Base-by-base conservation (phyloP, 2,797 vertebrate genomes). In the Remorina albescens region DNA sequence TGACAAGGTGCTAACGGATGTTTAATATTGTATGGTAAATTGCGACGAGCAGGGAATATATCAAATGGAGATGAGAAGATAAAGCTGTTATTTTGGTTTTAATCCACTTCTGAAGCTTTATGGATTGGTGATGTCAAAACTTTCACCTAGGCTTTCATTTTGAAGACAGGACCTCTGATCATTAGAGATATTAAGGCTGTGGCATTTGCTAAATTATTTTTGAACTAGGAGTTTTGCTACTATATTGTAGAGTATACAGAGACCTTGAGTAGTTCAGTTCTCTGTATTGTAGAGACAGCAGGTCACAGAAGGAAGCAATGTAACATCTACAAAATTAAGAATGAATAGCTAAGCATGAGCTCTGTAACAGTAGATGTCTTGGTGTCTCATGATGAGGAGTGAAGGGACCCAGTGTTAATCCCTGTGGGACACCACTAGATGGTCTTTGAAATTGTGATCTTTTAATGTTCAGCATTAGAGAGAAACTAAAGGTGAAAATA, bases 341-440 rank as follows among this genome's bases (percentile, higher is more conserved):
- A 15, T 11, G 51, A 57, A 42, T 30, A 18, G 23, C n/a, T 51
- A 4, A 55, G 47, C 23, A 59, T 64, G n/a, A 42, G 12, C 8
- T 47, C 16, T 30, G 25, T 55, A 23, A 44, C 18, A 44, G 28
- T 7, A 19, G 23, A 36, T 39, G 34, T 2, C 18, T 65, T 39
- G 13, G 6, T 59, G 12, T 66, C 39, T 51, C 16, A 32, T 23
- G 47, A 26, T 61, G 34, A 6, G 28, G 68, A 80, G 21, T 1
- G 1, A 61, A 71, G 36, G 18, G 37, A 41, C 49, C 77, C 58
- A 70, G 25, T 58, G 30, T 49, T 63, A 56, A 32, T 36, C 77
- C 68, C 25, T 63, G 77, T 63, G 71, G 77, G 67, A 70, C n/a
- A 42, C 61, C 60, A 47, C n/a, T 2, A 15, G n/a, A 18, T 61